Conservation (phyloP, 2,113 vertebrate species). For the Phainopepla nitens region DNA sequence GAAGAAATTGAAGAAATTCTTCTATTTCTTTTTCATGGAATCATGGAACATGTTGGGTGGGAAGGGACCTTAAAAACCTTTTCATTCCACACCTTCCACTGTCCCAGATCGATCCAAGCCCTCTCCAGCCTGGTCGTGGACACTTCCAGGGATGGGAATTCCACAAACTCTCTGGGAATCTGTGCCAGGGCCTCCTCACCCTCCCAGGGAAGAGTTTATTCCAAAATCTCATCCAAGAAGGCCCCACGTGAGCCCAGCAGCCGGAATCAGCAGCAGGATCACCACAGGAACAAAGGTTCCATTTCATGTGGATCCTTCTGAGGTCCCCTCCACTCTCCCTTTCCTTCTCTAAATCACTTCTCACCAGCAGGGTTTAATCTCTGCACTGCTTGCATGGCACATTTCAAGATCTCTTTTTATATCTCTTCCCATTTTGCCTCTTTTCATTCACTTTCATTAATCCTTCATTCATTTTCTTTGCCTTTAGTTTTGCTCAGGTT, state of each 20-base stretch:
- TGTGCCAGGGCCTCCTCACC: background rate
- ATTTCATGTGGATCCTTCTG: rapidly evolving
- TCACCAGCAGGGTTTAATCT: background rate
- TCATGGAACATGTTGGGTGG: background rate
- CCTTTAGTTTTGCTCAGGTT: background rate
- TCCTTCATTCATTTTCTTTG: background rate
- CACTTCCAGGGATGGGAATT: background rate
- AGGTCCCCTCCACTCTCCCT: background rate
- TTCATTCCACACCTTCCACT: background rate
- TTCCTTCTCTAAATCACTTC: background rate
- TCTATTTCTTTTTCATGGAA: background rate
- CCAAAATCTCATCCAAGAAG: background rate
- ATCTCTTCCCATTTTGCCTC: background rate
- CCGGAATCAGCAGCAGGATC: background rate
- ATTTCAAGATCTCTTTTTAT: background rate
- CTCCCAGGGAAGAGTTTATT: background rate
- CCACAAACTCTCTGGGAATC: background rate
- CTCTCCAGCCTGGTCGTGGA: rapidly evolving
- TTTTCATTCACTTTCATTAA: background rate
- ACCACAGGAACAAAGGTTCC: background rate
- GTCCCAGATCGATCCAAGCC: background rate
- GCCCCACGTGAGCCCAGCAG: background rate
- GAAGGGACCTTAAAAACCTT: too few species aligned
- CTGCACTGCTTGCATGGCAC: background rate
- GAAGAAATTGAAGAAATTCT: too few species aligned